Evolutionary conservation across 2,113 vertebrate genomes (phyloP).

Genomic region (Pan troglodytes): NHGRI_mPanTro3-v2.1_pri NC_072404.2:153358001-153358500

Average conservation of each 20-base stretch:
- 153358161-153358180: background rate
- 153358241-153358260: background rate
- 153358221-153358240: background rate
- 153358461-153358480: constrained; percentile 24
- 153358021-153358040: background rate
- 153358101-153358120: background rate
- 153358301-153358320: background rate
- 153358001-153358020: background rate
- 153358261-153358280: background rate
- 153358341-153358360: constrained; percentile 48
- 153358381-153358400: constrained; percentile 35
- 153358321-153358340: background rate
- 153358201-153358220: background rate
- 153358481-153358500: constrained; percentile 16
- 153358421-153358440: background rate
- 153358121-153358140: background rate
- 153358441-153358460: background rate
- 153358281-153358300: background rate
- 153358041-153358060: background rate
- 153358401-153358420: constrained; percentile 29
- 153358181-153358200: background rate
- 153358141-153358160: background rate
- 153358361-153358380: constrained; percentile 50
- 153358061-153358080: background rate
- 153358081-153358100: background rate